Evolutionary conservation across 92 coral and sea anemone genomes (phyloP), one percentile per base, ranked within the genome.

Genomic region (Virgularia gustaviana): DNA sequence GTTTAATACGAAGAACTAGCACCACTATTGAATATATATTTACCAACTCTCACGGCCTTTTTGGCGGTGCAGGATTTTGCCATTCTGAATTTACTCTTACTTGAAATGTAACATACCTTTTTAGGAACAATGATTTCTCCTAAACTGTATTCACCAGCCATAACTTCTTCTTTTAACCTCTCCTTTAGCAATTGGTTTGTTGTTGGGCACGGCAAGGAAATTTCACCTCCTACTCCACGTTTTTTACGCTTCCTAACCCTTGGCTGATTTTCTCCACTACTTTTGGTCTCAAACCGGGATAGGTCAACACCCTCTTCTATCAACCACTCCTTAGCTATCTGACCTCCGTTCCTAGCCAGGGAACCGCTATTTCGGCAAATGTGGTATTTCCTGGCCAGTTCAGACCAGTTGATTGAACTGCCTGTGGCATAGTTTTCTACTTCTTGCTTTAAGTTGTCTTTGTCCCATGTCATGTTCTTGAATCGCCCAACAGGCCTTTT

Each of bases 341-440:
- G 83, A 1, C 83, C 83, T n/a, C 83, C 83, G 32, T 78, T 83
- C 70, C 63, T 78, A n/a, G 83, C 87, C 30, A 77, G 56, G 25
- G 80, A 58, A 23, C 89, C 89, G 27, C 29, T 63, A 42, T 39
- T 76, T 72, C 81, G 80, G 62, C 41, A 80, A 19, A 85, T 79
- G 11, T 64, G 9, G 19, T 47, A 81, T 22, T 55, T 36, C 56
- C 70, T 72, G 4, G 80, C 87, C 23, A 78, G 67, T 22, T 55
- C 86, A 4, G 75, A 31, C 87, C 83, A 83, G 57, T 83, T 83
- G 12, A 83, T 85, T 55, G 64, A 80, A 10, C 41, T 65, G 25
- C 79, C 89, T 76, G 81, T 83, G 39, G 30, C 65, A 63, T 81
- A 85, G 8, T 61, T 67, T 2, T 49, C 80, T 30, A 85, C 81